A percentile compares a stretch with the other conserved stretches of the same genome.
Evolutionary conservation across 2,888 invertebrate genomes (phyloP).

Genomic region (Emesis russula): DNA sequence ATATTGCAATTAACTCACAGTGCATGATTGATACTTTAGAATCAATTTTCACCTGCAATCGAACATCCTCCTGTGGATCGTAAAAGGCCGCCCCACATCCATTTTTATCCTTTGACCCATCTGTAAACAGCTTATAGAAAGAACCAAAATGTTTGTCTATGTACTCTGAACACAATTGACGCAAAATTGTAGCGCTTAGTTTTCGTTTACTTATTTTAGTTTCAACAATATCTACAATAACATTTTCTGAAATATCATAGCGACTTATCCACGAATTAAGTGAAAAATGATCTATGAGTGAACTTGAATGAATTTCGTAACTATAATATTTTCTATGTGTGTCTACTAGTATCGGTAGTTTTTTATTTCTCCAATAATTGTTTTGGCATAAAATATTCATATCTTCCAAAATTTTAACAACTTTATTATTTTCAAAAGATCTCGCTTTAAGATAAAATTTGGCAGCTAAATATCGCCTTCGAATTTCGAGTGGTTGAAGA

Average conservation of each 20-base stretch:
- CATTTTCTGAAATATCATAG: not conserved
- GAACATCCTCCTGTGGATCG: too few species aligned
- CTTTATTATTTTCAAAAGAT: not conserved
- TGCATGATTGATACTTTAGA: not conserved
- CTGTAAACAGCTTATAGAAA: not conserved
- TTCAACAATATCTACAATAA: not conserved
- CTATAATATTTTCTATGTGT: not conserved
- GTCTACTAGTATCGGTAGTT: conserved; percentile 13
- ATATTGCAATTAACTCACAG: not conserved
- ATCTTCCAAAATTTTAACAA: not conserved
- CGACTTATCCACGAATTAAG: not conserved
- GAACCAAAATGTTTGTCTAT: too few species aligned
- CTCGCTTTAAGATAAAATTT: not conserved
- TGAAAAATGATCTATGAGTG: not conserved
- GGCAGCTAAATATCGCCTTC: not conserved
- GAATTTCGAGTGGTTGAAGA: not conserved
- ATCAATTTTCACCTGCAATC: not conserved
- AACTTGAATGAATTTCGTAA: not conserved
- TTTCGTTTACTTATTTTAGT: not conserved
- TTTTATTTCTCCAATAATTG: not conserved
- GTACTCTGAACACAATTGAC: too few species aligned
- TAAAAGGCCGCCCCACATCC: not conserved
- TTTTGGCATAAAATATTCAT: not conserved
- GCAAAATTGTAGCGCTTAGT: too few species aligned
- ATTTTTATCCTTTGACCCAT: not conserved